These are phyloP conservation scores for Microtus pennsylvanicus DNA, from an alignment of 2,113 vertebrate species.

Conservation along the genomic window DNA sequence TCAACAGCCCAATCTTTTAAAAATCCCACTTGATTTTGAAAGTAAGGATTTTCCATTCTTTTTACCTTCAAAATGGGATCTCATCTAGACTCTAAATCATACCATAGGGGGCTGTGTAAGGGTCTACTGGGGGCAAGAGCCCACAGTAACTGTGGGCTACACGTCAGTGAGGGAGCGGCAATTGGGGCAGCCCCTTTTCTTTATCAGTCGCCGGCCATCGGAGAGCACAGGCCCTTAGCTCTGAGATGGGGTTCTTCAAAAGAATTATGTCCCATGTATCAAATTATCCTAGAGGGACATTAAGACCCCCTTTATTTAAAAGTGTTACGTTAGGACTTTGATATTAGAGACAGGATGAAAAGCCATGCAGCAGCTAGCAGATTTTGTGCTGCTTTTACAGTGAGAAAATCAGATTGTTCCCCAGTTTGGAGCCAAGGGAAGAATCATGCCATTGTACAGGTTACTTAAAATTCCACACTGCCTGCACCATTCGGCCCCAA, in stretches of 20 bases:
- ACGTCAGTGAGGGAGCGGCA: not conserved
- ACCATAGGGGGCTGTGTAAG: not conserved
- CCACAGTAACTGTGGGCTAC: not conserved
- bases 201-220: not conserved
- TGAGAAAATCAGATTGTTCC: constrained; percentile 65
- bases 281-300: constrained; percentile 19
- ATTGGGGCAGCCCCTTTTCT: constrained; percentile 12
- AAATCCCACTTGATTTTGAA: not conserved
- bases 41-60: not conserved
- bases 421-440: constrained; percentile 44
- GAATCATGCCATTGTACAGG: constrained; percentile 58
- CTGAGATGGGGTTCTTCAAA: not conserved
- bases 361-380: constrained; percentile 37
- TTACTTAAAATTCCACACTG: constrained; percentile 55
- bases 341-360: constrained; percentile 67
- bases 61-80: not conserved
- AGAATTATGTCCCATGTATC: not conserved
- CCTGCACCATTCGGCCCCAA: constrained; percentile 21
- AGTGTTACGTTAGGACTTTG: not conserved
- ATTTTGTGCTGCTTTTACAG: not conserved
- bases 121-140: constrained; percentile 1
- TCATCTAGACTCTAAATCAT: not conserved
- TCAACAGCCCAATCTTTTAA: not conserved
- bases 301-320: constrained; percentile 34
- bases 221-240: not conserved